Base-by-base conservation (phyloP, 2,888 invertebrate genomes). In the Gastrophysa polygoni region DNA sequence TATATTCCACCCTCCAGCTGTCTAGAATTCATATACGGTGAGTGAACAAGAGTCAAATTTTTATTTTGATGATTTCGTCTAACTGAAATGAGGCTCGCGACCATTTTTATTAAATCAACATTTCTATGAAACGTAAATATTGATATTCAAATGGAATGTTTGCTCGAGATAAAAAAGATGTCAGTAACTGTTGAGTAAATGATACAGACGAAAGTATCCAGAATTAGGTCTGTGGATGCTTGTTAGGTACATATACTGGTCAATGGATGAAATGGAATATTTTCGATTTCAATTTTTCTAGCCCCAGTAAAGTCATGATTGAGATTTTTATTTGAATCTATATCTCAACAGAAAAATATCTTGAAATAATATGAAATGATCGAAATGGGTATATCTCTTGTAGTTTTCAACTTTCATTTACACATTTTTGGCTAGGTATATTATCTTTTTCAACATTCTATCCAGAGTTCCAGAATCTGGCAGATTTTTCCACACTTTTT, bases 121-220 rank as follows among this genome's bases (percentile, higher is more conserved):
- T 47, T 46, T 55, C 46, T 46, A 24, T 21, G 21, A 44, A 60
- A 14, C 16, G 56, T 56, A 61, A 61, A 61, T 61, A 61, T 56
- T 56, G 38, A 55, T 55, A 60, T 60, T 34, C 55, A 60, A 55
- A 38, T 34, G 55, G 56, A 49, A 32, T 61, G 56, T 61, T 61
- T 61, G 49, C 11, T 29, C 8, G 46, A 61, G 61, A 61, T 61
- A 61, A 61, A 60, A 14, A 6, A 38, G 60, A 56, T 61, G 61
- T 56, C 61, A 61, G 61, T 61, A 56, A 61, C 50, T 56, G 56
- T 49, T 38, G 44, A 21, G 50, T 43, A 55, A 61, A 50, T 44
- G 50, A 54, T 59, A 58, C 46, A 59, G 32, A 32, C 11, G 32
- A 11, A 38, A 38, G n/a, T 38, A 2, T 38, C 38, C 14, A n/a